phyloP scores from a whole-genome alignment of 2,888 invertebrate species.

The Flexamia atlantica region DNA sequence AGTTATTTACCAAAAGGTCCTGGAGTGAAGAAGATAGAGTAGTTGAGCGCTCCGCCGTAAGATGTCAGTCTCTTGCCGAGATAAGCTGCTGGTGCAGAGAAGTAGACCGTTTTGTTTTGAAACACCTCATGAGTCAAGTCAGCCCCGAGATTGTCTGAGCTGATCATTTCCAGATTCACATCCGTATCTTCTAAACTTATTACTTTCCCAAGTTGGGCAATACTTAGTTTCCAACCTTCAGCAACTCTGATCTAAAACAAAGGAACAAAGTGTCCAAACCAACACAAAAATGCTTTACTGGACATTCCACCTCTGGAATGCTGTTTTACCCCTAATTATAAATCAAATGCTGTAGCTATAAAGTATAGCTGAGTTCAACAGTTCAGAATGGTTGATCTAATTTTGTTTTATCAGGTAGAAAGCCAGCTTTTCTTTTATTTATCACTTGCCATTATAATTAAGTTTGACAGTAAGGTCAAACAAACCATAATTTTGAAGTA shows the following conservation, averaged over 20 bases:
- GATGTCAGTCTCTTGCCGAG: constrained; percentile 91
- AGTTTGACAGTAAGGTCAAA: no score
- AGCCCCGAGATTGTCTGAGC: constrained; percentile 74
- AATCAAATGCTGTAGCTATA: no score
- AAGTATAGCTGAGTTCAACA: no score
- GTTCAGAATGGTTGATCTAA: no score
- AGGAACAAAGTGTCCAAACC: no score
- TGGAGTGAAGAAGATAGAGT: constrained; percentile 85
- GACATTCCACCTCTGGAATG: no score
- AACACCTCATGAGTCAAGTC: constrained; percentile 76
- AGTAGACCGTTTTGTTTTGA: constrained; percentile 81
- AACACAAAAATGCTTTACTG: no score
- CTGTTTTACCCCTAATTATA: no score
- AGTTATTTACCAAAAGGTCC: constrained; percentile 75
- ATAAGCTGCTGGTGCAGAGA: constrained; percentile 85
- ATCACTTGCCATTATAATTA: no score
- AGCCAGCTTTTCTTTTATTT: no score
- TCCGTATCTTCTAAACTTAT: constrained; percentile 71
- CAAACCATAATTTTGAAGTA: no score
- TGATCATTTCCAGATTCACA: constrained; percentile 59
- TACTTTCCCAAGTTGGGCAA: constrained; percentile 76
- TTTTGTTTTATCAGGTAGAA: no score
- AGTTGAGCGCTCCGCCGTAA: constrained; percentile 92
- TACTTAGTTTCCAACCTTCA: constrained; percentile 82
- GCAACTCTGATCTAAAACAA: constrained; percentile 78